Evolutionary conservation across 2,113 vertebrate species (phyloP).

Genomic region (Machaerirhynchus nigripectus): DNA sequence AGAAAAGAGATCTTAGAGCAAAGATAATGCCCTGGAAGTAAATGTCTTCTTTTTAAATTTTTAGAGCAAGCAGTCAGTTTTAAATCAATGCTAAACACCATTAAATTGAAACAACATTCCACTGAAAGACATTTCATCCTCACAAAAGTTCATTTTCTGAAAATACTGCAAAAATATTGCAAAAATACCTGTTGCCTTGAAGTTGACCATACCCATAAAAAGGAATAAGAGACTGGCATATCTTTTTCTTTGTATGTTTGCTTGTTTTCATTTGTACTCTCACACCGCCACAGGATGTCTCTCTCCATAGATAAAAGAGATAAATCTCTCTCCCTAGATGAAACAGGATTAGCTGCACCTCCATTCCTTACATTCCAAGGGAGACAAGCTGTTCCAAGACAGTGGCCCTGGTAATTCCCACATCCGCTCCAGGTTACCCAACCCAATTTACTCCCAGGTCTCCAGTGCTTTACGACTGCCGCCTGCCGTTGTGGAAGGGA

Average conservation of each 20-base stretch:
- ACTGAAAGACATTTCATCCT: neutral
- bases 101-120: neutral
- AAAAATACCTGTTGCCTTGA: neutral
- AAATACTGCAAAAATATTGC: neutral
- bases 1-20: neutral
- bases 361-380: rapidly evolving
- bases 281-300: too few species aligned
- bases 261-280: neutral
- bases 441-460: rapidly evolving
- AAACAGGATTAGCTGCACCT: neutral
- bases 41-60: neutral
- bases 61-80: neutral
- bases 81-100: rapidly evolving
- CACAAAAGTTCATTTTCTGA: neutral
- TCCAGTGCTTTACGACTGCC: constrained; percentile 2
- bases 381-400: neutral
- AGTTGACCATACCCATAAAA: neutral
- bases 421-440: rapidly evolving
- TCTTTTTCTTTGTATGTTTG: neutral
- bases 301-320: neutral
- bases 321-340: too few species aligned
- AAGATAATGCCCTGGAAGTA: neutral
- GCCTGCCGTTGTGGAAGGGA: constrained; percentile 6
- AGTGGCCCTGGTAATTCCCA: rapidly evolving
- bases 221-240: neutral